Evolutionary conservation across 2,113 vertebrate species (phyloP), one percentile per base, ranked within the genome.

Genomic region (Bombycilla garrulus): DNA sequence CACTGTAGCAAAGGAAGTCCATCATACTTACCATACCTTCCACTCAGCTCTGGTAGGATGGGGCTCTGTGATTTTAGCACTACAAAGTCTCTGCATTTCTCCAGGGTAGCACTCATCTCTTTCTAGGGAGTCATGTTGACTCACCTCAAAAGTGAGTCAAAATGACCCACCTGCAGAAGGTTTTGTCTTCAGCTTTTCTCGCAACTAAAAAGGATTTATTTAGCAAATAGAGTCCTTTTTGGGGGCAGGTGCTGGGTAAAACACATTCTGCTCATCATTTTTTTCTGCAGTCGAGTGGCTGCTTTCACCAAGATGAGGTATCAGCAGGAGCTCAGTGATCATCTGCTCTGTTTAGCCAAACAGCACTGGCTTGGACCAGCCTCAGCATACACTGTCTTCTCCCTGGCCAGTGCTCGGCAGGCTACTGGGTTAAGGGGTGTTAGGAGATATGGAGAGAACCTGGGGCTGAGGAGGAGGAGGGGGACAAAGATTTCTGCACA

Each of bases 11-110:
- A 74, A 57, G 62, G 40, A 79, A 79, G 40, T 83, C 53, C 53
- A 44, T 93, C 74, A n/a, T 42, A 60, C 5, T 45, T 6, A 1
- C 48, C 81, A 3, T 20, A 22, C 26, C 5, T 79, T 90, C 51
- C 73, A 70, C 44, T 81, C 4, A 5, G 67, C 54, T 70, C 15
- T 0, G 0, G 16, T 40, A 0, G 0, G 57, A n/a, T 54, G 45
- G 3, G 25, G 45, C 60, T 88, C 65, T 78, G 47, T 77, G 64
- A 66, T 81, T 86, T 88, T 35, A 78, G 56, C 35, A 29, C 47
- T 86, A n/a, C 47, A 54, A 76, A 57, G 38, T 35, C 48, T 70
- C 79, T 69, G 29, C 36, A n/a, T 92, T 92, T 88, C 62, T 88
- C 57, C 45, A 73, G n/a, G 5, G 45, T 9, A 80, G 19, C 57